Evolutionary conservation across 2,888 invertebrate genomes (phyloP).

Genomic region (Hesperia comma): DNA sequence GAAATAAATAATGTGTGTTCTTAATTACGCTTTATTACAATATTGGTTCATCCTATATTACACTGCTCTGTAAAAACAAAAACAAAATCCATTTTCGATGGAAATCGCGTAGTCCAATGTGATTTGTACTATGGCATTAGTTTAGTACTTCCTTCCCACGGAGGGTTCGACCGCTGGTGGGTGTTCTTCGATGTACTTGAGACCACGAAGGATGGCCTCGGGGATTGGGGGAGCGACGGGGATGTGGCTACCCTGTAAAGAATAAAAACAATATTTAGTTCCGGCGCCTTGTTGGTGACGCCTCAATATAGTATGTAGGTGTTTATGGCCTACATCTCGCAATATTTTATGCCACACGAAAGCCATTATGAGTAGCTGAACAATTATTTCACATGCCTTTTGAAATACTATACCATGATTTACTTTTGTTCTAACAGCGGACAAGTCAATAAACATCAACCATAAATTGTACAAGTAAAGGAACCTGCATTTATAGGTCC

Average conservation of each 20-base stretch:
- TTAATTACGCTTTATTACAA: constrained; percentile 44
- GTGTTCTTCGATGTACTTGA: constrained; percentile 61
- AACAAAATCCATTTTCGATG: constrained; percentile 22
- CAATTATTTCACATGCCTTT: no score
- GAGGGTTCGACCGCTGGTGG: constrained; percentile 44
- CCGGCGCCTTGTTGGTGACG: no score
- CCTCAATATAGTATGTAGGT: no score
- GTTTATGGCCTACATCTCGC: no score
- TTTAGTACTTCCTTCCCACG: background rate
- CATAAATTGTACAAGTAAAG: no score
- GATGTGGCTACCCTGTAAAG: constrained; percentile 57
- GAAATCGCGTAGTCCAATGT: background rate
- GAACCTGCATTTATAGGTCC: no score
- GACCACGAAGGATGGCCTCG: constrained; percentile 56
- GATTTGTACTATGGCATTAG: background rate
- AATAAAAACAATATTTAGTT: constrained; percentile 30
- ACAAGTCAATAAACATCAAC: no score
- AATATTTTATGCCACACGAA: no score
- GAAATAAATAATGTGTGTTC: no score
- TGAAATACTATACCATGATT: no score
- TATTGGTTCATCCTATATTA: constrained; percentile 38
- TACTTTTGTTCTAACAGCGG: no score
- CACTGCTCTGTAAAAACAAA: constrained; percentile 33
- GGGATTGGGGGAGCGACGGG: constrained; percentile 60
- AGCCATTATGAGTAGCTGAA: no score